phyloP scores from a whole-genome alignment of 2,113 vertebrate species.

The Alexandromys fortis region DNA sequence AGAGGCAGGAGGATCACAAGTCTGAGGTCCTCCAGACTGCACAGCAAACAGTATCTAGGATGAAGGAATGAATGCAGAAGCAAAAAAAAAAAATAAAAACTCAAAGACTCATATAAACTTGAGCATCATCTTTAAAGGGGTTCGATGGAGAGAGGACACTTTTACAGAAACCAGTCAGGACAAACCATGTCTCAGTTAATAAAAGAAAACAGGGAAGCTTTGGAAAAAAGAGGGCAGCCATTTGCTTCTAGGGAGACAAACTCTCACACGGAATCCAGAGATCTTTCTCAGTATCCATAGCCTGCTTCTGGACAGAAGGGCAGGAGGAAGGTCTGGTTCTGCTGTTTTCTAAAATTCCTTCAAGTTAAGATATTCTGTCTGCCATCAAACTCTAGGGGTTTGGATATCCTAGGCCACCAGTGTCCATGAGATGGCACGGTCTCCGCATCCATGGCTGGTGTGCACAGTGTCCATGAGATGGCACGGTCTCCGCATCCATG shows the following conservation, averaged over 20 bases:
- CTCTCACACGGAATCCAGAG: background rate
- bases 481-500: too few species aligned
- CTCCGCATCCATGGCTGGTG: background rate
- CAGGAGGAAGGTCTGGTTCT: background rate
- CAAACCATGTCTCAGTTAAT: background rate
- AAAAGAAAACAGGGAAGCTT: background rate
- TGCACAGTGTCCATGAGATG: too few species aligned
- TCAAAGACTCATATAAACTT: background rate
- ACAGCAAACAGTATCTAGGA: background rate
- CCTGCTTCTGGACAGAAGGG: background rate
- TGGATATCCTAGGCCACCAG: background rate
- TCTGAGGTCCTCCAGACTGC: background rate
- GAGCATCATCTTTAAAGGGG: background rate
- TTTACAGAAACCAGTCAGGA: background rate
- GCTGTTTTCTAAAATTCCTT: background rate
- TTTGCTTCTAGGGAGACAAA: background rate
- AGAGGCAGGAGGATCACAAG: background rate
- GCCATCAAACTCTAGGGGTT: background rate
- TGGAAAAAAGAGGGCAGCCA: background rate
- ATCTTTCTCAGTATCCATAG: background rate
- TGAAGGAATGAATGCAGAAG: background rate
- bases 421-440: background rate
- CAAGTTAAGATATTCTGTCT: background rate
- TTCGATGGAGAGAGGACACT: background rate
- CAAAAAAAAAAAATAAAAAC: background rate